A percentile compares a stretch with the other conserved stretches of the same genome.
Conservation (phyloP, 2,113 vertebrate species). For the Piprites chloris region DNA sequence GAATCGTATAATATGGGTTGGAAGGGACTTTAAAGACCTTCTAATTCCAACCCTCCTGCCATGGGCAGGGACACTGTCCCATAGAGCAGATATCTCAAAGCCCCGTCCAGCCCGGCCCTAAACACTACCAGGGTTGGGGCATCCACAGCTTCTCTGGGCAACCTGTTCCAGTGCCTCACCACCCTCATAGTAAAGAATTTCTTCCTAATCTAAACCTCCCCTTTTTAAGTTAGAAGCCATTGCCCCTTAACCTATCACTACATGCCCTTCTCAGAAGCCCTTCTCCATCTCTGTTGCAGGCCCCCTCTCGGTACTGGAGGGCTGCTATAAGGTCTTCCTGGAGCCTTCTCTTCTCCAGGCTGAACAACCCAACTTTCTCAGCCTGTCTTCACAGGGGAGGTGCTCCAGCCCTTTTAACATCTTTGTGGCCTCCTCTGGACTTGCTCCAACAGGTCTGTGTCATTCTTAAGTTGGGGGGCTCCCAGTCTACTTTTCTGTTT, state of each 20-base stretch:
- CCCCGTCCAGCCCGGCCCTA: neutral
- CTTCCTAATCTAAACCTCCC: neutral
- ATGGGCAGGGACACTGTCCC: neutral
- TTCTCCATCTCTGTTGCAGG: neutral
- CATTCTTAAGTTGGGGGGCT: neutral
- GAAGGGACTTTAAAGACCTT: neutral
- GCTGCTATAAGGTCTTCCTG: neutral
- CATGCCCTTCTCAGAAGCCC: neutral
- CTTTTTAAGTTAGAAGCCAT: neutral
- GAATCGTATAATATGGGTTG: neutral
- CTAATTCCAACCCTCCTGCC: neutral
- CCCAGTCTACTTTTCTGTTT: neutral
- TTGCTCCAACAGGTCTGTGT: neutral
- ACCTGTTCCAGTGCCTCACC: neutral
- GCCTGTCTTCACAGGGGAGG: neutral
- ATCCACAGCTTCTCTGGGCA: neutral
- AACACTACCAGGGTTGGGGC: neutral
- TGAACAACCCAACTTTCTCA: neutral
- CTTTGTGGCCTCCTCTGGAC: neutral
- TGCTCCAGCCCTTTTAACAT: neutral
- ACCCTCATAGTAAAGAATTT: neutral
- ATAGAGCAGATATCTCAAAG: neutral
- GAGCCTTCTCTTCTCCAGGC: neutral
- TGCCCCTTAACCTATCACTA: neutral
- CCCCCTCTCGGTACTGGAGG: neutral